Evolutionary conservation across 2,113 vertebrate genomes (phyloP).

Genomic region (Panurus biarmicus): DNA sequence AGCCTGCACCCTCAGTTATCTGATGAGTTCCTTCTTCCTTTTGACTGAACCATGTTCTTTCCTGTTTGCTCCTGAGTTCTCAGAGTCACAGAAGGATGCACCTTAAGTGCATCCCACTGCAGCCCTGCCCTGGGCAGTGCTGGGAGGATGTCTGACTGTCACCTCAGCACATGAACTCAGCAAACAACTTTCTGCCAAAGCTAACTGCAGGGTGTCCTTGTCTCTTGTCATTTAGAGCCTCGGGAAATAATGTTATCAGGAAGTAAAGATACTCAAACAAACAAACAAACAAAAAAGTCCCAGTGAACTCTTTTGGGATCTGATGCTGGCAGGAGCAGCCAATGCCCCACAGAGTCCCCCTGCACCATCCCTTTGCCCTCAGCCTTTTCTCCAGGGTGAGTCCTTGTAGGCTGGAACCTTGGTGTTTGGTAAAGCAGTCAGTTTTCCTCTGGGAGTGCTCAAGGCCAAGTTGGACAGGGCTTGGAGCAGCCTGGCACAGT

Average conservation of each 20-base stretch:
- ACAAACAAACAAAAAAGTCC: too few species aligned
- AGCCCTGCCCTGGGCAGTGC: neutral
- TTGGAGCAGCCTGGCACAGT: fast-evolving
- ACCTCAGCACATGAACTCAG: neutral
- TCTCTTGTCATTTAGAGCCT: neutral
- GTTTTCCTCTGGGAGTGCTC: neutral
- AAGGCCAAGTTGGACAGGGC: neutral
- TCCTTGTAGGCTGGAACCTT: neutral
- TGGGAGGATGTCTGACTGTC: neutral
- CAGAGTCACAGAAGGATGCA: neutral
- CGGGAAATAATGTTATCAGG: neutral
- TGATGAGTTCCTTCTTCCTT: neutral
- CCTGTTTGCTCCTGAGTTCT: neutral
- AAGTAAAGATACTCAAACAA: neutral
- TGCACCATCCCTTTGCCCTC: neutral
- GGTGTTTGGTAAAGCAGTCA: neutral
- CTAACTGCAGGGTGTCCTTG: neutral
- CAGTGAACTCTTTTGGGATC: neutral
- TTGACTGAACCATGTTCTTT: neutral
- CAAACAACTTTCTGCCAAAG: neutral
- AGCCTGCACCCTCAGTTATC: neutral
- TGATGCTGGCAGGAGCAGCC: neutral
- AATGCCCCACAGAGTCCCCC: neutral
- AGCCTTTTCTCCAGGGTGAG: neutral
- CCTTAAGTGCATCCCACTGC: fast-evolving